Percentiles rank a stretch among this genome's conserved stretches.
phyloP scores from a whole-genome alignment of 2,888 invertebrate genomes.

The Cephalotes varians region DNA sequence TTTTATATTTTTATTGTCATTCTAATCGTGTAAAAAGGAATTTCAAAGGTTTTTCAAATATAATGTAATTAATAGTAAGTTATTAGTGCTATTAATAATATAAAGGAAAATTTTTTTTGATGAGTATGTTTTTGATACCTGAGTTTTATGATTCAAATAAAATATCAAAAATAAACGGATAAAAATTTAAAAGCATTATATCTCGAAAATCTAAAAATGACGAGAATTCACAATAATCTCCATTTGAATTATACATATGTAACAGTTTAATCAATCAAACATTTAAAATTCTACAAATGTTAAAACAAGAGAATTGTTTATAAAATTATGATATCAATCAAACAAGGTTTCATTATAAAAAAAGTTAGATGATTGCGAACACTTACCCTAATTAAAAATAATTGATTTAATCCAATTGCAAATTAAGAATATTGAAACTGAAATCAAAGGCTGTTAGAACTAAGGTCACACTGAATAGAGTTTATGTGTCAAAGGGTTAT shows the following conservation, averaged over 20 bases:
- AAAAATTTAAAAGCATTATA: not conserved
- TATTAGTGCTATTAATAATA: not conserved
- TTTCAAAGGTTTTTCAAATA: not conserved
- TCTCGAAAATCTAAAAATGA: not conserved
- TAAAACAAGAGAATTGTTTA: conserved; percentile 2
- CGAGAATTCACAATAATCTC: not conserved
- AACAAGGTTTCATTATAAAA: not conserved
- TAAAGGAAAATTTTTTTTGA: not conserved
- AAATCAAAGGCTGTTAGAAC: conserved; percentile 3
- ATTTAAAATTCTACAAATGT: not conserved
- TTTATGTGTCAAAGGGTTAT: conserved; percentile 49
- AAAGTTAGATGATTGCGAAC: conserved; percentile 4
- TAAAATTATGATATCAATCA: not conserved
- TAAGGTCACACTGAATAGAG: conserved; percentile 29
- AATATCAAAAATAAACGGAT: conserved; percentile 34
- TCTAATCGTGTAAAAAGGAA: not conserved
- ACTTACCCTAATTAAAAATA: conserved; percentile 22
- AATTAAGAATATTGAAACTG: conserved; percentile 41
- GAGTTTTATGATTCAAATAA: not conserved
- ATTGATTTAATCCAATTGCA: conserved; percentile 41
- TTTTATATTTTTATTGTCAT: not conserved
- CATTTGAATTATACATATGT: not conserved
- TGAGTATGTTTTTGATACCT: not conserved
- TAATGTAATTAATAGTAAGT: not conserved
- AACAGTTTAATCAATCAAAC: not conserved